Evolutionary conservation across 2,797 vertebrate genomes (phyloP).

Genomic region (Phrynocephalus vlangalii): DNA sequence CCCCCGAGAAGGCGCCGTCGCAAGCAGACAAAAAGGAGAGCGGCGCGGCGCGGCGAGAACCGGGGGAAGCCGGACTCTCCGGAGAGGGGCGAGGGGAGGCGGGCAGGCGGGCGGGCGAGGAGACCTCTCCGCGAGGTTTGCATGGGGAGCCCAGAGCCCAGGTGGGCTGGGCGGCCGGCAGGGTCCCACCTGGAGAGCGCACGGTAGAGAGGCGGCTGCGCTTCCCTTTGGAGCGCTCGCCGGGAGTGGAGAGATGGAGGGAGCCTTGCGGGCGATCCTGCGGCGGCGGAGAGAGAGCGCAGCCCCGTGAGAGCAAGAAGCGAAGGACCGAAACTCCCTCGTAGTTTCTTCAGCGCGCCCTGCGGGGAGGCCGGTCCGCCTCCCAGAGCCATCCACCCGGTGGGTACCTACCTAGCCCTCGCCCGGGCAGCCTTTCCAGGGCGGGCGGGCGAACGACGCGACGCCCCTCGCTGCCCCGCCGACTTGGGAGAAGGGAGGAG

Average conservation of each 20-base stretch:
- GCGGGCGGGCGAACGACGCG: background rate
- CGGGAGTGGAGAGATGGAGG: slow-evolving; percentile 25
- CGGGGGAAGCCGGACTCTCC: background rate
- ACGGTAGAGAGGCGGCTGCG: slow-evolving; percentile 13
- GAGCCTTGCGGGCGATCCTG: background rate
- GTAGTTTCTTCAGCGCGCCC: background rate
- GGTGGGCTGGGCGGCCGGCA: slow-evolving; percentile 4
- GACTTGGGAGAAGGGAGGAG: background rate
- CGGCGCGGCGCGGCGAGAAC: background rate
- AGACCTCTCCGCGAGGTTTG: background rate
- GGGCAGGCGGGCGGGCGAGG: too few relatives aligned
- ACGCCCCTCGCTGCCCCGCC: background rate
- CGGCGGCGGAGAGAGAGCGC: background rate
- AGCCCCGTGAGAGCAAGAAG: background rate
- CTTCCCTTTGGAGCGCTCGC: slow-evolving; percentile 32
- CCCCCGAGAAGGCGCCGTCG: background rate
- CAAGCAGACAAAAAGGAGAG: too few relatives aligned
- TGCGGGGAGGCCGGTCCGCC: too few relatives aligned
- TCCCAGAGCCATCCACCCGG: background rate
- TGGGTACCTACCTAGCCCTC: slow-evolving; percentile 21
- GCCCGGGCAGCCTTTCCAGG: background rate
- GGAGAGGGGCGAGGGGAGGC: too few relatives aligned
- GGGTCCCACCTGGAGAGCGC: slow-evolving; percentile 36
- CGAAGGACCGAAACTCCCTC: background rate
- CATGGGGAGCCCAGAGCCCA: background rate